These are phyloP conservation scores for Enteromius mattozi DNA, from an alignment of 2,797 vertebrate species.

Conservation along the genomic window DNA sequence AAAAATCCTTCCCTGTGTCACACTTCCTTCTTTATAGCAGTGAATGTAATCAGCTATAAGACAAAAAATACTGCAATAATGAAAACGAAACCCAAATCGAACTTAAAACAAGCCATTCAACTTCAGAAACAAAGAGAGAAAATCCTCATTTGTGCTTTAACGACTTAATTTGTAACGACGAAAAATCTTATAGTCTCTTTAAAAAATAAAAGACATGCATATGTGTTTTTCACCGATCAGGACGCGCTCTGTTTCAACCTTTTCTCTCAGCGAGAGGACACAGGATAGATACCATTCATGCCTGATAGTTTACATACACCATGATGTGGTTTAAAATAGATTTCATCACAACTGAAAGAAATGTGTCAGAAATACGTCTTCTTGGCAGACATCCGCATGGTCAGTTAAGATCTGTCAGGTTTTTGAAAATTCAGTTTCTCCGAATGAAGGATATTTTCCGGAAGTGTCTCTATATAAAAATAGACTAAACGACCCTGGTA, in stretches of 20 bases:
- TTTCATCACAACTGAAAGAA: slow-evolving; percentile 27
- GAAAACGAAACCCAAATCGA: background rate
- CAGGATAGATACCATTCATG: slow-evolving; percentile 2
- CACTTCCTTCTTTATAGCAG: slow-evolving; percentile 6
- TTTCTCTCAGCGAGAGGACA: slow-evolving; percentile 13
- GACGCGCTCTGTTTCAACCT: background rate
- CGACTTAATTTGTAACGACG: slow-evolving; percentile 16
- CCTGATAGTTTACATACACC: slow-evolving; percentile 21
- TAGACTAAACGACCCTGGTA: slow-evolving; percentile 79
- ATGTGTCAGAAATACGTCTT: slow-evolving; percentile 17
- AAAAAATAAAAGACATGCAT: slow-evolving; percentile 48
- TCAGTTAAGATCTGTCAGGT: slow-evolving; percentile 16
- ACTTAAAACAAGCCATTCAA: slow-evolving; percentile 35
- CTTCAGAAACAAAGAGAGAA: slow-evolving; percentile 38
- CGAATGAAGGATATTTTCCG: slow-evolving; percentile 5
- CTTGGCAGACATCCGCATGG: slow-evolving; percentile 14
- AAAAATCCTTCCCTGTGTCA: slow-evolving; percentile 21
- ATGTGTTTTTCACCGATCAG: slow-evolving; percentile 22
- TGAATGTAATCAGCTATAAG: slow-evolving; percentile 8
- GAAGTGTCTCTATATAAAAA: slow-evolving; percentile 73
- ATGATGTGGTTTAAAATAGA: slow-evolving; percentile 26
- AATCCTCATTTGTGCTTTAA: slow-evolving; percentile 17
- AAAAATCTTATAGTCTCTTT: slow-evolving; percentile 1
- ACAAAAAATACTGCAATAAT: slow-evolving; percentile 34
- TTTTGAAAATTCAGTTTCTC: slow-evolving; percentile 22